Evolutionary conservation across 1,140 invertebrate genomes (phyloP).

Genomic region (Anoplophora glabripennis): DNA sequence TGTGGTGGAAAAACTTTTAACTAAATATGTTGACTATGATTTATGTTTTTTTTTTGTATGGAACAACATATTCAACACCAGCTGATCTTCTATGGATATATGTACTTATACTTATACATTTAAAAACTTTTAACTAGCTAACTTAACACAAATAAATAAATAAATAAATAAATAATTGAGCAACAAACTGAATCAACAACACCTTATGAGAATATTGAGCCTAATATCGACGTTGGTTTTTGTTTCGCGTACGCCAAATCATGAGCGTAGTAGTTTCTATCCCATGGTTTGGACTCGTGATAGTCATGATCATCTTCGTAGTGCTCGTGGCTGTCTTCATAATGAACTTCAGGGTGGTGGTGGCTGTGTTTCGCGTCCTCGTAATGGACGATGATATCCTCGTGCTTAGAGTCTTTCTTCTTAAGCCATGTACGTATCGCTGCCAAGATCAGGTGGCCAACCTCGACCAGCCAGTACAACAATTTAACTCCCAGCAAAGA

Average conservation of each 20-base stretch:
- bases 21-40: no score
- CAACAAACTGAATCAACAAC: not conserved
- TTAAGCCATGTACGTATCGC: not conserved
- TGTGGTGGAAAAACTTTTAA: no score
- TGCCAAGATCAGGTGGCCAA: conserved; percentile 4
- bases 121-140: no score
- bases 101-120: no score
- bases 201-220: not conserved
- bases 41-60: no score
- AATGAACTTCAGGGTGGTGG: not conserved
- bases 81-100: no score
- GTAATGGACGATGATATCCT: not conserved
- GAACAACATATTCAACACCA: no score
- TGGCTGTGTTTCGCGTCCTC: not conserved
- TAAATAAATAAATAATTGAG: not conserved
- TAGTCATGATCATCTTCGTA: conserved; percentile 1
- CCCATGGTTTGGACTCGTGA: conserved; percentile 1
- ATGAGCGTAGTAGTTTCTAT: not conserved
- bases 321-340: not conserved
- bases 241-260: not conserved
- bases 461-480: conserved; percentile 9
- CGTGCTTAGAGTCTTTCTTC: not conserved
- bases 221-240: not conserved
- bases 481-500: not conserved
- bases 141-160: no score